Base-by-base conservation (phyloP, 2,113 vertebrate species). In the Pangasianodon hypophthalmus region DNA sequence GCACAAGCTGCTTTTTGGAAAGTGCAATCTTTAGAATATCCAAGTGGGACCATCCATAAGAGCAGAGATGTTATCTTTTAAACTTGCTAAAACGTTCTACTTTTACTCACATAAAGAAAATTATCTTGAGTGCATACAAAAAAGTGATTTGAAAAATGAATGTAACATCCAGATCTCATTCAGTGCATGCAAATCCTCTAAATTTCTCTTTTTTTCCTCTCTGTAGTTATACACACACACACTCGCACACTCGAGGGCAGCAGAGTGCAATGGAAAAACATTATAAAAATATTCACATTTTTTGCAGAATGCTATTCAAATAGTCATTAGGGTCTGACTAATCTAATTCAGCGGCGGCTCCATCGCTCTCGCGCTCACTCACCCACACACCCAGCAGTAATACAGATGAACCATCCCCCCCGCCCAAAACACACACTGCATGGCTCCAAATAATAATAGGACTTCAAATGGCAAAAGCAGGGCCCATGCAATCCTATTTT, bases 221-320 rank as follows among this genome's bases (percentile, higher is more conserved):
- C 54, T 80, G 64, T 81, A 56, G 50, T 85, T 26, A 79, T 16
- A 54, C 88, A 67, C 46, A 24, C 54, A 18, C 11, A 54, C 52
- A 29, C 46, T 44, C 2, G 21, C 8, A 81, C 85, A 89, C 91
- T 91, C 93, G 90, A 90, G 92, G 93, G 93, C 91, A 94, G 85
- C 77, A 89, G 89, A 92, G 92, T 94, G 92, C 92, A 94, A 89
- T 86, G 92, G 88, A 94, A 92, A 92, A 91, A 91, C 91, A 94
- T 92, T 93, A 88, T 32, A 91, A 89, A 86, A 87, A 89, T 67
- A 87, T 87, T 75, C 81, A 89, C 93, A 92, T 94, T 92, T 37
- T 92, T 93, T 92, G 89, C 93, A 89, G 67, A 92, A 94, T 92
- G 93, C 89, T 94, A 92, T 95, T 94, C 92, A 95, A 90, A 91